phyloP scores from a whole-genome alignment of 2,888 invertebrate species.

The Fragum fragum region DNA sequence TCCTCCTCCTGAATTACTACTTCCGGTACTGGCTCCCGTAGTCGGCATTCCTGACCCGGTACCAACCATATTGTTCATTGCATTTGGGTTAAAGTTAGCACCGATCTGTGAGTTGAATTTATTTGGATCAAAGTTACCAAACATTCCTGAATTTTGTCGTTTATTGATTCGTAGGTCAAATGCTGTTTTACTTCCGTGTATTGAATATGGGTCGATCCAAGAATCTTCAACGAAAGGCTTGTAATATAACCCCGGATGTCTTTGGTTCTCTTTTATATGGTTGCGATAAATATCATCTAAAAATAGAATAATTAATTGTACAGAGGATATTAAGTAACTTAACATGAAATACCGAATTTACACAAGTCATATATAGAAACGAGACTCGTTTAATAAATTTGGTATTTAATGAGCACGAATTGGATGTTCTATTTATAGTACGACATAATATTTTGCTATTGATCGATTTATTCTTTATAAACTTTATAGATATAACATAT shows the following conservation, averaged over 20 bases:
- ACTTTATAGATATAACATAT: too few relatives aligned
- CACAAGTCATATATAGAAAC: too few relatives aligned
- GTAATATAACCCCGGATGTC: neutral
- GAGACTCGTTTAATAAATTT: too few relatives aligned
- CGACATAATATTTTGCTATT: too few relatives aligned
- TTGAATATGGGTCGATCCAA: neutral
- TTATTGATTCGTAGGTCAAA: neutral
- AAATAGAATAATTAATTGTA: neutral
- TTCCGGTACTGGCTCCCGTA: neutral
- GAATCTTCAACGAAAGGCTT: neutral
- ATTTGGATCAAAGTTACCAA: constrained; percentile 51
- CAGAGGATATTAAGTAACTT: too few relatives aligned
- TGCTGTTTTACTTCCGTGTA: neutral
- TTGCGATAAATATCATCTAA: neutral
- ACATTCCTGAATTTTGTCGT: constrained; percentile 11
- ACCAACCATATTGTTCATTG: constrained; percentile 31
- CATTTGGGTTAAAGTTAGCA: constrained; percentile 44
- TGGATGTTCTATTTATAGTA: too few relatives aligned
- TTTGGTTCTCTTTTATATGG: neutral
- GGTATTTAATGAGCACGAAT: too few relatives aligned
- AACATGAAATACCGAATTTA: too few relatives aligned
- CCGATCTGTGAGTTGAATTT: constrained; percentile 52
- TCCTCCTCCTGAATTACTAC: neutral
- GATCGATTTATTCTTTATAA: too few relatives aligned
- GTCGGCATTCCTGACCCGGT: neutral